Percentiles rank a stretch among this genome's conserved stretches.
These are phyloP conservation scores for Microdon myrmicae DNA, from an alignment of 2,888 invertebrate species.

Conservation along the genomic window DNA sequence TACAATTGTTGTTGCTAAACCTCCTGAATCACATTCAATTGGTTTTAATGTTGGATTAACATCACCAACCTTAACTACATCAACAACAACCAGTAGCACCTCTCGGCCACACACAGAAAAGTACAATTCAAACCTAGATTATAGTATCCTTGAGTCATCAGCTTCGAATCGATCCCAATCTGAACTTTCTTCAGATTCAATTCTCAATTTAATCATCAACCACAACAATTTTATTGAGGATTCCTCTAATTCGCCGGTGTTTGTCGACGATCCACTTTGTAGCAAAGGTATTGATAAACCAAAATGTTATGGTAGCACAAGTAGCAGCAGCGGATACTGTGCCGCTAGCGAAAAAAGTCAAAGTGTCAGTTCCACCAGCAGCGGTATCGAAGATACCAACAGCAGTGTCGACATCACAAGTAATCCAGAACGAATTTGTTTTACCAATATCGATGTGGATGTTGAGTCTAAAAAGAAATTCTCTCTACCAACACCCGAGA, in stretches of 20 bases:
- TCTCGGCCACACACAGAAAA: conserved; percentile 15
- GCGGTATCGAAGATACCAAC: conserved; percentile 36
- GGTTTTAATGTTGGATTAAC: conserved; percentile 57
- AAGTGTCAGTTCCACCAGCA: conserved; percentile 52
- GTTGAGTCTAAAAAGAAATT: conserved; percentile 39
- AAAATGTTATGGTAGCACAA: conserved; percentile 38
- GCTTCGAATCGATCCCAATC: conserved; percentile 8
- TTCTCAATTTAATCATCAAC: conserved; percentile 24
- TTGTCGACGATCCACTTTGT: conserved; percentile 2
- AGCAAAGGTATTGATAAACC: conserved; percentile 4
- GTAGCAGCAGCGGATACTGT: conserved; percentile 53
- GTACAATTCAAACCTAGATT: conserved; percentile 21
- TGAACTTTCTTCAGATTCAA: conserved; percentile 21
- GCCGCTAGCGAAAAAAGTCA: conserved; percentile 53
- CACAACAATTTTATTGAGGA: too few relatives aligned
- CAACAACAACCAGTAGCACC: background rate
- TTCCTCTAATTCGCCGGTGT: too few relatives aligned
- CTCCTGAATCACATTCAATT: conserved; percentile 58
- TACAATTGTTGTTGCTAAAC: conserved; percentile 59
- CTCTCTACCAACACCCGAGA: conserved; percentile 41
- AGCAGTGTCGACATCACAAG: conserved; percentile 31
- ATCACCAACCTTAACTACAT: background rate
- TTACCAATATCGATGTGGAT: conserved; percentile 13
- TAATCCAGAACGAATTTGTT: conserved; percentile 35
- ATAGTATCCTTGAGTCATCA: conserved; percentile 8